Percentiles rank a stretch among this genome's conserved stretches.
phyloP scores from a whole-genome alignment of 1,140 invertebrate genomes.

The Heliconius eleuchia region DNA sequence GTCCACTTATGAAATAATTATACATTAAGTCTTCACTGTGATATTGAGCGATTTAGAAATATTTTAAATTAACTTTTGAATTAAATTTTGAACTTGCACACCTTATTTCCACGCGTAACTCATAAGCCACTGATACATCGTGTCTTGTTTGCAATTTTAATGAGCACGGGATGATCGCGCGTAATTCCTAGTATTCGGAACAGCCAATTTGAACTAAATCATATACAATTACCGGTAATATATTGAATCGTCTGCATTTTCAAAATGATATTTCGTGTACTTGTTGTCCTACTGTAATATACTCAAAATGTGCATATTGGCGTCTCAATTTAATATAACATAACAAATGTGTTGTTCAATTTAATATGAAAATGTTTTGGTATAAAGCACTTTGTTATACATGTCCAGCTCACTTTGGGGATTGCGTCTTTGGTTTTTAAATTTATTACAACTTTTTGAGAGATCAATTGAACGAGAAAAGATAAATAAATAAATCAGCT shows the following conservation, averaged over 20 bases:
- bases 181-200: neutral
- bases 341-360: neutral
- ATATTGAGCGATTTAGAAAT: too few relatives aligned
- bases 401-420: too few relatives aligned
- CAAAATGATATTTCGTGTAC: neutral
- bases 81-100: neutral
- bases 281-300: neutral
- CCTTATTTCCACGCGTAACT: neutral
- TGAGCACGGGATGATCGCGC: neutral
- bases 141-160: constrained; percentile 5
- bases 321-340: neutral
- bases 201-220: neutral
- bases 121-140: neutral
- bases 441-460: too few relatives aligned
- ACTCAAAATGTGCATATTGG: neutral
- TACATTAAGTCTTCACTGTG: too few relatives aligned
- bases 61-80: too few relatives aligned
- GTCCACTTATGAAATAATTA: too few relatives aligned
- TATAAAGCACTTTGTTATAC: too few relatives aligned
- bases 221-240: constrained; percentile 1
- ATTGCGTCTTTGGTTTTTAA: too few relatives aligned
- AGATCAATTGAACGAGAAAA: too few relatives aligned
- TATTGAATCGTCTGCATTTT: neutral
- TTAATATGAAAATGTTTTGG: neutral
- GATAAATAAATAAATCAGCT: too few relatives aligned